A percentile compares a stretch with the other conserved stretches of the same genome.
These are phyloP conservation scores for Galleria mellonella DNA, from an alignment of 1,140 invertebrate genomes.

Conservation along the genomic window DNA sequence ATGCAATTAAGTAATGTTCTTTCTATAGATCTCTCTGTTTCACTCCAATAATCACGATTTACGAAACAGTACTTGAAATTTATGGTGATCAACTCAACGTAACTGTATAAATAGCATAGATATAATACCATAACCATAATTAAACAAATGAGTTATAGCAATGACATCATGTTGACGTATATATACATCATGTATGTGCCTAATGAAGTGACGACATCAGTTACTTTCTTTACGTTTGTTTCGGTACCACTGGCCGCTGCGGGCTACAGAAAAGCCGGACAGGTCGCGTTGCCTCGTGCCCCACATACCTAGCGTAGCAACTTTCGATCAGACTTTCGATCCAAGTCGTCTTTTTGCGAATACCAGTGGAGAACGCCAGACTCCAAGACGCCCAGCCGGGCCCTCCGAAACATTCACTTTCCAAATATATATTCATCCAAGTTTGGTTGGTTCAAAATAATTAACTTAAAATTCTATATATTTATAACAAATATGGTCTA, in stretches of 20 bases:
- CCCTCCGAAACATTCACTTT: constrained; percentile 30
- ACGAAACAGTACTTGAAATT: background rate
- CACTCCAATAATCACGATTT: constrained; percentile 2
- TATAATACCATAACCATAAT: no score
- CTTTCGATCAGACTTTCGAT: constrained; percentile 69
- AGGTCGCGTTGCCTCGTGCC: constrained; percentile 39
- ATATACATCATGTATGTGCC: background rate
- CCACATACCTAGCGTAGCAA: constrained; percentile 61
- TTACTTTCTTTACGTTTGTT: no score
- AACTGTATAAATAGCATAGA: no score
- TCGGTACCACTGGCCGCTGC: background rate
- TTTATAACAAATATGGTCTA: no score
- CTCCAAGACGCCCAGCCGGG: constrained; percentile 27
- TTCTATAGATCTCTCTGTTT: constrained; percentile 3
- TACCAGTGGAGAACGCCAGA: constrained; percentile 32
- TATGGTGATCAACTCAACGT: background rate
- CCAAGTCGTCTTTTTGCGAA: constrained; percentile 32
- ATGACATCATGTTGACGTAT: constrained; percentile 11
- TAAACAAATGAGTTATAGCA: constrained; percentile 2
- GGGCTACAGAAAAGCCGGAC: constrained; percentile 39
- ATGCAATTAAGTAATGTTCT: background rate
- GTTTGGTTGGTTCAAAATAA: no score
- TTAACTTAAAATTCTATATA: no score
- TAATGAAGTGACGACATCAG: no score
- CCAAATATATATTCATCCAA: background rate